Base-by-base conservation (phyloP, 2,888 invertebrate species). In the Campaea margaritaria region DNA sequence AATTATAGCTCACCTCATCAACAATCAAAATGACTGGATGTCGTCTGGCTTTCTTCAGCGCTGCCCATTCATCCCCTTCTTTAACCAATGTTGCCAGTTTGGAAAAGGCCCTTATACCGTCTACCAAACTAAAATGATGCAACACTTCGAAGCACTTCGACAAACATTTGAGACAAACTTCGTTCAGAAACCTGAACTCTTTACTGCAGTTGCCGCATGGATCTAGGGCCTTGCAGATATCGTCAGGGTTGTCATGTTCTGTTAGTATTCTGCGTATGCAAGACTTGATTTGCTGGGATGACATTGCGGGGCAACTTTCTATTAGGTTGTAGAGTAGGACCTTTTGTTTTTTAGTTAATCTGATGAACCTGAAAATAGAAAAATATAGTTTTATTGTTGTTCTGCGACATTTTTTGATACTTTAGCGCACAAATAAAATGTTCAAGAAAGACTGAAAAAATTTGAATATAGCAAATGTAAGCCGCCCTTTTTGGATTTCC, bases 21-120 rank as follows among this genome's bases (percentile, higher is more conserved):
- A 96, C 83, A 68, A 96, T 94, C 62, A 96, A 82, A 70, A 96
- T 91, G 46, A 95, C 91, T 0, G 95, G 94, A 82, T 94, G 91
- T 48, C 94, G 84, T 61, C 88, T 93, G 0, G 93, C 89, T 47
- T 82, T 82, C 73, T 84, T 87, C 64, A 94, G 71, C 0, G 59
- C 69, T 0, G 79, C 71, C 82, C 89, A 88, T 44, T 88, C 85
- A 1, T 85, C 86, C 27, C 78, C 72, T 42, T 87, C 86, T 57
- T 83, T 91, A 0, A 93, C 79, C 39, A 75, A 73, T 21, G 72
- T 79, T 1, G 82, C 86, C n/a, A 89, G 74, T 64, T 87, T 83
- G 0, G 85, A 87, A 58, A 92, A 86, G 12, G 91, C 86, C 55
- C 78, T 85, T 54, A 93, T 90, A 7, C 87, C 89, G 64, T 91